phyloP scores from a whole-genome alignment of 2,113 vertebrate species.

The Gorsachius goisagi region DNA sequence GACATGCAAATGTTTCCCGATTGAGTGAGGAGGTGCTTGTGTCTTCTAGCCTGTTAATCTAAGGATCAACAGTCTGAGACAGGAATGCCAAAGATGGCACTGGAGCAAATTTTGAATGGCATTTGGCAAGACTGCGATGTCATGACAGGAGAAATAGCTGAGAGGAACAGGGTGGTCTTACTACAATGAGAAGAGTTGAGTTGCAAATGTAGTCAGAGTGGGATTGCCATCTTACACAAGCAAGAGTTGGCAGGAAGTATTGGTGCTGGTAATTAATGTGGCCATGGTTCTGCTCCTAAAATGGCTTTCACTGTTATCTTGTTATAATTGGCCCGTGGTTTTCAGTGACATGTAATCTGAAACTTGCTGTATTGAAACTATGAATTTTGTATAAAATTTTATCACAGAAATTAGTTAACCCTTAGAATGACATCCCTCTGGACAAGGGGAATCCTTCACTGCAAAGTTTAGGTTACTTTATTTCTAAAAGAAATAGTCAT shows the following conservation, averaged over 20 bases:
- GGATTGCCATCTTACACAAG: background rate
- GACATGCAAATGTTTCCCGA: background rate
- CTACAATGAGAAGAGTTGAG: background rate
- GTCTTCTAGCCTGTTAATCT: background rate
- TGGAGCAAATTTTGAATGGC: background rate
- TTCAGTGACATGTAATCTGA: background rate
- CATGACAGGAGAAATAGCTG: background rate
- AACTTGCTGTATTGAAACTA: background rate
- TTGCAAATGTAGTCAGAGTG: background rate
- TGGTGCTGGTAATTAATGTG: background rate
- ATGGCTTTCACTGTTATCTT: background rate
- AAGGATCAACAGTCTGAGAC: background rate
- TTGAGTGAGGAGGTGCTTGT: background rate
- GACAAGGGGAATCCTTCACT: background rate
- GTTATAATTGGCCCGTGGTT: background rate
- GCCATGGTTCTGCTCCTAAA: background rate
- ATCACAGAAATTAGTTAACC: background rate
- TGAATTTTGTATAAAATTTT: background rate
- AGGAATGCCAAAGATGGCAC: background rate
- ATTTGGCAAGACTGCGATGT: background rate
- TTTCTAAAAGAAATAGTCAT: background rate
- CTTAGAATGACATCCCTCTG: background rate
- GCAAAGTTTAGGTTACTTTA: background rate
- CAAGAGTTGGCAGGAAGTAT: background rate
- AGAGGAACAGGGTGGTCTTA: background rate